Evolutionary conservation across 2,888 invertebrate genomes (phyloP), one percentile per base, ranked within the genome.

Genomic region (Leptinotarsa haldemani): DNA sequence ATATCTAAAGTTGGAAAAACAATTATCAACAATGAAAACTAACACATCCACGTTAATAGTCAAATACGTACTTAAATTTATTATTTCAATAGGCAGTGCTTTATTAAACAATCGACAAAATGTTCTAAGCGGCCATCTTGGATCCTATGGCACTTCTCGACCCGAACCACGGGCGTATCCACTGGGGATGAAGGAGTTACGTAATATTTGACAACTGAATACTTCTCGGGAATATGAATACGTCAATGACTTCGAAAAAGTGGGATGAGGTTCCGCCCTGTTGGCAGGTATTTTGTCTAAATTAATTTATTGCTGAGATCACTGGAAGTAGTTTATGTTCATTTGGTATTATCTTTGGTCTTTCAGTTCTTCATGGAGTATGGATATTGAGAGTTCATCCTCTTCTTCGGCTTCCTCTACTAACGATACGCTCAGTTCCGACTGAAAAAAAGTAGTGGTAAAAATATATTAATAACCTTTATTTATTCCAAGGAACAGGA

Each of bases 371-470:
- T 78, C 79, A 65, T 77, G 73, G 75, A 82, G 76, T 75, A 83
- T 74, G 66, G 79, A 77, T 48, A 76, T 78, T 40, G 80, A 78
- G 63, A 80, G 74, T 46, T 80, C 80, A 74, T 81, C 79, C 75
- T 83, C 83, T 63, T 80, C 77, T n/a, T 84, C 83, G 53, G 74
- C 80, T 67, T 84, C 83, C 80, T 85, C 84, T 46, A 82, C 79
- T 53, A 87, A 80, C 25, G 85, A 85, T 73, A 87, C 81, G 80
- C 86, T 87, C 74, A 86, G 79, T 84, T 88, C 84, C 78, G 86
- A 83, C 89, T 89, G 80, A 63, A 80, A 82, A 25, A n/a, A 15
- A 50, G 15, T 40, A 40, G 40, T 40, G 40, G 30, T 40, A 9
- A 40, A 12, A 40, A 9, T 40, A 40, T 9, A 9, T 2, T 9